Evolutionary conservation across 2,888 invertebrate species (phyloP).

Genomic region (Bombylius discolor): DNA sequence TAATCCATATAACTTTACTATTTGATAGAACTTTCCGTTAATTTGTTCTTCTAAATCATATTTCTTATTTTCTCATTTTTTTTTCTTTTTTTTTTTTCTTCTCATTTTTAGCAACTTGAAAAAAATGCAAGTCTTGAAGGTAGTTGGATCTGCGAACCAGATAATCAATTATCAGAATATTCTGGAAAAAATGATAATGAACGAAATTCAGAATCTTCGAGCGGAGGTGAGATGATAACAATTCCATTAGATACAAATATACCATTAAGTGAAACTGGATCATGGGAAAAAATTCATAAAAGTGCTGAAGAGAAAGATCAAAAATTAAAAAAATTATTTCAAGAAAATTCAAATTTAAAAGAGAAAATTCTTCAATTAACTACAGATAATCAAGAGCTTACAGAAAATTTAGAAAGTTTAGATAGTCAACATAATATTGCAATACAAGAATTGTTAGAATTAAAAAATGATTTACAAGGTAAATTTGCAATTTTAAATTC

Average conservation of each 20-base stretch:
- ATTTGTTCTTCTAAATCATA: too few species aligned
- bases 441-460: slow-evolving; percentile 43
- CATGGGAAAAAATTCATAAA: slow-evolving; percentile 1
- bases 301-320: slow-evolving; percentile 3
- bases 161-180: slow-evolving; percentile 19
- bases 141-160: slow-evolving; percentile 37
- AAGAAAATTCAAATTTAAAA: slow-evolving; percentile 38
- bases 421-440: slow-evolving; percentile 61
- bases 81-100: background rate
- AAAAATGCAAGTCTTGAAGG: slow-evolving; percentile 28
- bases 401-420: slow-evolving; percentile 51
- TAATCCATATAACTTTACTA: too few species aligned
- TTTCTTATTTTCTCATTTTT: background rate
- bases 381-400: slow-evolving; percentile 38
- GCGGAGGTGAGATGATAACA: slow-evolving; percentile 24
- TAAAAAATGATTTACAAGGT: slow-evolving; percentile 43
- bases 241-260: slow-evolving; percentile 21
- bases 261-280: background rate
- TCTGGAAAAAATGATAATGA: slow-evolving; percentile 23
- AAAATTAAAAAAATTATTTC: slow-evolving; percentile 33
- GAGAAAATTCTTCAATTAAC: slow-evolving; percentile 37
- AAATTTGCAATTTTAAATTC: slow-evolving; percentile 41
- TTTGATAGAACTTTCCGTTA: too few species aligned
- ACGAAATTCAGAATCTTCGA: slow-evolving; percentile 19
- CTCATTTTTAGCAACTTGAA: slow-evolving; percentile 18